Base-by-base conservation (phyloP, 2,797 vertebrate species). In the Heteromormyrus szaboi region DNA sequence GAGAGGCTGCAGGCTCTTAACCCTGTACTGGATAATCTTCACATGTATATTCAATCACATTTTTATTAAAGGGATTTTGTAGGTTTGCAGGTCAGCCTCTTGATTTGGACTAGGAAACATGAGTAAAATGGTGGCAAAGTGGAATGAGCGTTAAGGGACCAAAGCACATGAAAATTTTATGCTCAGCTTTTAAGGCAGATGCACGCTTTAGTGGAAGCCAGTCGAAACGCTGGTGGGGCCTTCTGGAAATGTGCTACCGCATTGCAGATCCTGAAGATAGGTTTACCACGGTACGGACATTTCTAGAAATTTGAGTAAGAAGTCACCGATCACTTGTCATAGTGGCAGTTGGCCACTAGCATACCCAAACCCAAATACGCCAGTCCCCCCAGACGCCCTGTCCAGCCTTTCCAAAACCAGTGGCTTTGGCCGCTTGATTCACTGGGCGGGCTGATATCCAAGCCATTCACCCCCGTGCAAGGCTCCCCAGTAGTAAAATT, bases 401-500 rank as follows among this genome's bases (percentile, higher is more conserved):
- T 37, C 29, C 22, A 65, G 59, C 8, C 29, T 37, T 72, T 37
- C 12, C 29, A 72, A 72, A 72, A 37, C 29, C 65, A 72, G 29
- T 72, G 65, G 29, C n/a, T 88, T 7, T 25, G 46, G 56, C 25
- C 29, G 14, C 25, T 19, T 17, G 9, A 51, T 17, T 41, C 33
- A 33, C 29, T 46, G 2, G 41, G 46, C 33, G 11, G 19, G 53
- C 25, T 33, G 48, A 37, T 72, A 37, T 72, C 65, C 65, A 37
- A 72, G 29, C 11, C 12, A 33, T 72, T 72, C 29, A 72, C 37
- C 12, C 12, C 76, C 19, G 22, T 17, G 0, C n/a, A 76, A 19
- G n/a, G 59, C 59, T 50, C 59, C 76, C 51, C 17, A 44, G 68
- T 37, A 87, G 79, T 90, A 91, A 89, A 93, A 93, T 92, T 93